Evolutionary conservation across 2,797 vertebrate genomes (phyloP), one percentile per base, ranked within the genome.

Genomic region (Pyrocephalus nanus): DNA sequence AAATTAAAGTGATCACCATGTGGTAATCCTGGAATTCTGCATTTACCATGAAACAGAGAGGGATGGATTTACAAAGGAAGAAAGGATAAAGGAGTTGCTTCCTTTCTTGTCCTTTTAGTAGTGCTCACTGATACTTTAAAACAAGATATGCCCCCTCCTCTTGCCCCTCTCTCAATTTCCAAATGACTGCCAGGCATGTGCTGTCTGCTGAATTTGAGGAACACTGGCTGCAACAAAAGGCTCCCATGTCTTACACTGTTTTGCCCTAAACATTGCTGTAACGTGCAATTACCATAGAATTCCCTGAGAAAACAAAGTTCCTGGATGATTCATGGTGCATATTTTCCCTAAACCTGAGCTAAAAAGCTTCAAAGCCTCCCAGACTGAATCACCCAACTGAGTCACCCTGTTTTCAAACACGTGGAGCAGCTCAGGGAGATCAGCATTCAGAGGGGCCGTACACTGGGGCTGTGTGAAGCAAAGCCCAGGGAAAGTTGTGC

Each of bases 341-440:
- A 54, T 88, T 92, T 93, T 81, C 76, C 78, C 69, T 30, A 62
- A 94, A 93, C 78, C 88, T 94, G 93, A 91, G 73, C 73, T 94
- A 58, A 84, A 92, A 81, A 21, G 42, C 69, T 94, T 86, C 89
- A 93, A 95, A 92, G 92, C 26, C 60, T 89, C 83, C 74, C 74
- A 64, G 21, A 55, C 5, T 71, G 88, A 93, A 70, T 92, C 93
- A 88, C 57, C 69, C 32, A 69, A 60, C 20, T 69, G 74, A 94
- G 71, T 80, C 93, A 90, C 14, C 32, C 47, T 21, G 23, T 64
- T 90, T 73, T 70, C 81, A 86, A 66, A 45, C 2, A 32, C 0
- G 0, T 17, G 25, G 29, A 42, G 60, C 45, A 42, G 60, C 38
- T 62, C 5, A 42, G 1, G 27, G 60, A 62, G 60, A 69, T 62